Base-by-base conservation (phyloP, 2,113 vertebrate species). In the Proteles cristata region DNA sequence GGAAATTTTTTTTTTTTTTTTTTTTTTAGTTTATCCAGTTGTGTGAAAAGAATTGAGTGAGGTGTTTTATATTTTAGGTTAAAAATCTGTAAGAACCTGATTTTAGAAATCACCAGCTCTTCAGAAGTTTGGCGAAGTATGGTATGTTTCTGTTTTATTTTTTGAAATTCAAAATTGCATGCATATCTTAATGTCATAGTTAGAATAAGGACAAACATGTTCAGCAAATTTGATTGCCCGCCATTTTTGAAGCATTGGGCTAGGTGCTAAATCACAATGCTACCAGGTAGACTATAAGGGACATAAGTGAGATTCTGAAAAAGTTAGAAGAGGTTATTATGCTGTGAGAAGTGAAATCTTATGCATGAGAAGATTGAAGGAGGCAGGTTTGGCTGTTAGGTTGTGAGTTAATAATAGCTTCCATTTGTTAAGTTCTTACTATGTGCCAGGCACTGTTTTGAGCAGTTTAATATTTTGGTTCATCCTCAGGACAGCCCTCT, bases 41-140 rank as follows among this genome's bases (percentile, higher is more conserved):
- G 1, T 97, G 19, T 98, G 83, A 76, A 96, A 98, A 93, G 96
- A 98, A 97, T 98, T 96, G 98, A 98, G 84, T 96, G 43, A 92
- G 71, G 65, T 98, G 26, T 99, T 99, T 98, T 99, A 81, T 95
- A 28, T 99, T 98, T 86, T 97, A 99, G 99, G 98, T 99, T 92
- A 98, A 97, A 97, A 98, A 98, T 97, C 97, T 92, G 88, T 98
- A 97, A 98, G 98, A 98, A 88, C 95, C 97, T 93, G 97, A 21
- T 90, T 98, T 97, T 98, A 98, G 94, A 98, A 96, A 98, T 97
- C 96, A 98, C 98, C 98, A 98, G 97, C 96, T 94, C 93, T 97
- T 97, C 98, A 98, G 96, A 98, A 98, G 97, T 98, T 97, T 98
- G 97, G 90, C 97, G 98, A 98, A 98, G 98, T 98, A 99, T 98